phyloP scores from a whole-genome alignment of 2,797 vertebrate species.

The Gymnoscopelus braueri region DNA sequence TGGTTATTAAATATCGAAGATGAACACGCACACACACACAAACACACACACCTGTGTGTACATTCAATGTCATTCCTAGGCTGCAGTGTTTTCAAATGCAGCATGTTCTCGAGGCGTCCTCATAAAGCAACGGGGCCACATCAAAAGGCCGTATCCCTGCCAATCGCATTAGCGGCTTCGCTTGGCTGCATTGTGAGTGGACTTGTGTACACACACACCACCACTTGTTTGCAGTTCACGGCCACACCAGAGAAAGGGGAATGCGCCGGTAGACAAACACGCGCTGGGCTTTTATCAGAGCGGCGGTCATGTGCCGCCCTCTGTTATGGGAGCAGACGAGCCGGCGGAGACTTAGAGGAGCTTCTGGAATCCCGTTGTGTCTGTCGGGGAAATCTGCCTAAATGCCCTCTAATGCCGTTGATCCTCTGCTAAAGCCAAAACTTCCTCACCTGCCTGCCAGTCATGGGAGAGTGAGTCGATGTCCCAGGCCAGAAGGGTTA shows the following conservation, averaged over 20 bases:
- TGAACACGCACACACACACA: conserved; percentile 9
- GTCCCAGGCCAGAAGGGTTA: conserved; percentile 50
- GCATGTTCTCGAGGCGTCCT: conserved; percentile 38
- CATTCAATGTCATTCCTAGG: conserved; percentile 38
- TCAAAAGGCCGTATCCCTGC: conserved; percentile 53
- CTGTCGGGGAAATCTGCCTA: conserved; percentile 79
- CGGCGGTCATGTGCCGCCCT: conserved; percentile 67
- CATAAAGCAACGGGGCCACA: conserved; percentile 48
- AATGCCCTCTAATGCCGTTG: conserved; percentile 80
- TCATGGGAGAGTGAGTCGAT: conserved; percentile 71
- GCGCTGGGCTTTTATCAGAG: conserved; percentile 50
- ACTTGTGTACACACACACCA: conserved; percentile 43
- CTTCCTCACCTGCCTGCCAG: conserved; percentile 78
- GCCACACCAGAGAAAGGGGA: conserved; percentile 51
- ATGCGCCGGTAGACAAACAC: conserved; percentile 56
- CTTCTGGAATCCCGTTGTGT: conserved; percentile 69
- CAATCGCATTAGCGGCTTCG: conserved; percentile 50
- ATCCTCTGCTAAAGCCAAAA: conserved; percentile 76
- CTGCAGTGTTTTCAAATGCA: conserved; percentile 40
- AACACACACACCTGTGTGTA: conserved; percentile 3
- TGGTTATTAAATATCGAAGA: conserved; percentile 50
- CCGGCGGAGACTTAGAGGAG: conserved; percentile 63
- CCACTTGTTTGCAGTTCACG: conserved; percentile 66
- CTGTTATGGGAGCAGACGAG: conserved; percentile 52
- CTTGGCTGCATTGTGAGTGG: conserved; percentile 41